Evolutionary conservation across 2,797 vertebrate species (phyloP), one percentile per base, ranked within the genome.

Genomic region (Onychomys leucogaster): DNA sequence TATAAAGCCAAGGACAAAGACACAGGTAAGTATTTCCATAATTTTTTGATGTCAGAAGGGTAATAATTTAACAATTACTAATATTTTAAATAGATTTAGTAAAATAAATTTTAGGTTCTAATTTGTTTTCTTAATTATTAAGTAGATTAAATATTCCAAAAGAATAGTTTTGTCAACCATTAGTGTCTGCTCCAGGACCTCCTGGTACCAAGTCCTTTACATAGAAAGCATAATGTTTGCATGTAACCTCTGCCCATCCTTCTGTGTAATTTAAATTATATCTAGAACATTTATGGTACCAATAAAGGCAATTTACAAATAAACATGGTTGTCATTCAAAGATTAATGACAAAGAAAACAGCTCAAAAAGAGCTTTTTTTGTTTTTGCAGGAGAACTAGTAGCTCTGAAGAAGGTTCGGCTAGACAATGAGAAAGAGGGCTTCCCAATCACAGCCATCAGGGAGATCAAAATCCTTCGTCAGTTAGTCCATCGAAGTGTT

Each of bases 1-100:
- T 99, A 99, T 99, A 99, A 99, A 98, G 99, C 99, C 92, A 99
- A 99, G 99, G 99, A 99, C 98, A 99, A 99, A 98, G 99, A 99
- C 94, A 99, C 99, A 95, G 99, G 99, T 75, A 86, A 67, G 63
- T 71, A 71, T 73, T 32, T 27, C 37, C 32, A 55, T 13, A 43
- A 93, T 93, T 76, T 94, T 23, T 94, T 84, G 23, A 46, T 93
- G 25, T 94, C 63, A 77, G 46, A 87, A 94, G 49, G 14, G 46
- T 90, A 77, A 91, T 83, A 96, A 65, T 90, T 86, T 95, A 92
- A 16, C 32, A 21, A 1, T 23, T 96, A 55, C 46, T 82, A 41
- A 81, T 95, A 21, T 73, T n/a, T 89, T 94, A 85, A 85, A n/a
- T 96, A 57, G 65, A 96, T 63, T 80, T 89, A 87, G 10, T 52